phyloP scores from a whole-genome alignment of 2,113 vertebrate genomes.

The Leuciscus idus region DNA sequence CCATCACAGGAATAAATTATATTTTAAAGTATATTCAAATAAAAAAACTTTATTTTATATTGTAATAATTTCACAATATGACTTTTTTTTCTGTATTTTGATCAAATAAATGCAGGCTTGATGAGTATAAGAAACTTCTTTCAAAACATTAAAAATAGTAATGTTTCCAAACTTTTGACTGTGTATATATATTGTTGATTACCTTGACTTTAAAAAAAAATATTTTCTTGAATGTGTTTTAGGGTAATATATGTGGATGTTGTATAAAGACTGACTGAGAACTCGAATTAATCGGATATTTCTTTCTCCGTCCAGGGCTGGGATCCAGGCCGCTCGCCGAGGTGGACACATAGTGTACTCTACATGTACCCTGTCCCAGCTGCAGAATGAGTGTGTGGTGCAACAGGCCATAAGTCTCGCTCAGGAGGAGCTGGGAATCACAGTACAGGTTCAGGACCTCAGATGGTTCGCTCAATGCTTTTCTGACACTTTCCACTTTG shows the following conservation, averaged over 20 bases:
- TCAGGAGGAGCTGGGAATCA: conserved; percentile 76
- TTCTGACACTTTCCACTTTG: conserved; percentile 86
- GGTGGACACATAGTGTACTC: conserved; percentile 89
- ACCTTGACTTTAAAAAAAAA: background rate
- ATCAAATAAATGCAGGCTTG: no score
- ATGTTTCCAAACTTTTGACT: no score
- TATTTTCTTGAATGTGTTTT: background rate
- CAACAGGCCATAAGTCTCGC: conserved; percentile 80
- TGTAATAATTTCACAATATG: no score
- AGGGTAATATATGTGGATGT: background rate
- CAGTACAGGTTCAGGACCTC: conserved; percentile 77
- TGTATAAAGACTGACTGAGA: background rate
- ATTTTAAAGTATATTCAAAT: no score
- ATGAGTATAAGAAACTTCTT: no score
- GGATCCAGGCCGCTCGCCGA: conserved; percentile 79
- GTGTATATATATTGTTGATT: background rate
- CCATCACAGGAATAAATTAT: no score
- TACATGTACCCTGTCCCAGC: conserved; percentile 89
- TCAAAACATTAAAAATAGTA: no score
- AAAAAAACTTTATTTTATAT: no score
- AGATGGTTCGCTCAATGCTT: conserved; percentile 77
- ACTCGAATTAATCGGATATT: background rate
- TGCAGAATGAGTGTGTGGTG: conserved; percentile 89
- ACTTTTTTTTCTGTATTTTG: no score
- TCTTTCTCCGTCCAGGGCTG: conserved; percentile 76